Evolutionary conservation across 2,113 vertebrate genomes (phyloP).

Genomic region (Dicrurus megarhynchus): DNA sequence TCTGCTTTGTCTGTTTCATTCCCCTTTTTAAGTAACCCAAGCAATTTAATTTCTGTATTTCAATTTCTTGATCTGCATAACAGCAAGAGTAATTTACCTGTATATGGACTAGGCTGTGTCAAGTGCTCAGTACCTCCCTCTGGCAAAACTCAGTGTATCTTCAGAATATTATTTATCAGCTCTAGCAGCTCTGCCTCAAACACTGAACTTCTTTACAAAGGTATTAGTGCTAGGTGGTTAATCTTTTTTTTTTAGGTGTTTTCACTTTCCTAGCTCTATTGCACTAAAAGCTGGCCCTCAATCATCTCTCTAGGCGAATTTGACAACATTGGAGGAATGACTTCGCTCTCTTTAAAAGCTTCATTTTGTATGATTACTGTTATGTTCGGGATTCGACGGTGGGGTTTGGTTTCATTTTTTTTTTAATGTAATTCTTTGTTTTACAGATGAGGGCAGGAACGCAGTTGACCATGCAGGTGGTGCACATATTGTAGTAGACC

Average conservation of each 20-base stretch:
- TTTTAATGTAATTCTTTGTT: conserved; percentile 97
- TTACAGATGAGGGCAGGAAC: conserved; percentile 99
- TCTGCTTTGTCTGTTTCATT: not conserved
- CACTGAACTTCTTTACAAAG: not conserved
- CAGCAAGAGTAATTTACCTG: not conserved
- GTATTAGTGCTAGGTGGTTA: not conserved
- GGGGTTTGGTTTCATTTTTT: conserved; percentile 71
- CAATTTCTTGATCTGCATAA: not conserved
- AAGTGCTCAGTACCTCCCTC: not conserved
- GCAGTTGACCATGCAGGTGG: conserved; percentile 98
- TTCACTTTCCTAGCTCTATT: not conserved
- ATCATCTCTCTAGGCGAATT: not conserved
- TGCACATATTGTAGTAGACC: conserved; percentile 98
- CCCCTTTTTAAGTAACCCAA: not conserved
- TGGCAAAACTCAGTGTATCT: not conserved
- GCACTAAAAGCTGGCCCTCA: not conserved
- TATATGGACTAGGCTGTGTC: not conserved
- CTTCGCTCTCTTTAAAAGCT: conserved; percentile 7
- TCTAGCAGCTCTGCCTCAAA: not conserved
- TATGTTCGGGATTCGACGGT: conserved; percentile 60
- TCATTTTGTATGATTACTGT: conserved; percentile 55
- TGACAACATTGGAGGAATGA: not conserved
- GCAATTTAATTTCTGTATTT: not conserved
- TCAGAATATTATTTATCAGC: not conserved
- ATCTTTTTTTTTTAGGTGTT: conserved; percentile 41